phyloP scores from a whole-genome alignment of 2,888 invertebrate genomes.

The Carterocephalus palaemon region DNA sequence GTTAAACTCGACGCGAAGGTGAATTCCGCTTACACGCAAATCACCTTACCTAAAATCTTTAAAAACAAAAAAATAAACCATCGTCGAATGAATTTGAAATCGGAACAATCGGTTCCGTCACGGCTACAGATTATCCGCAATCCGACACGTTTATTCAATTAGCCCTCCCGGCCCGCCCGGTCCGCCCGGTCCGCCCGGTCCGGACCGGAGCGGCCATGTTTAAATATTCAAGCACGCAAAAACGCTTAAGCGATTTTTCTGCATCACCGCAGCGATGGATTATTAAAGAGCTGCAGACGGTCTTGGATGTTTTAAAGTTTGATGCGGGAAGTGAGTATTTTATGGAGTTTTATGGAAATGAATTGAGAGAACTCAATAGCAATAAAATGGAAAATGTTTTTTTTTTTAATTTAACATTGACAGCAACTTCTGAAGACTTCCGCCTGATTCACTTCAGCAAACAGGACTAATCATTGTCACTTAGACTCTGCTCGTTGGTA shows the following conservation, averaged over 20 bases:
- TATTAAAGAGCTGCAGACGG: constrained; percentile 9
- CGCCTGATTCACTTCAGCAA: too few species aligned
- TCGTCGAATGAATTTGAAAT: constrained; percentile 20
- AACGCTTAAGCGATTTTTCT: constrained; percentile 22
- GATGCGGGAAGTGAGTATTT: too few species aligned
- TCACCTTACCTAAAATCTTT: neutral
- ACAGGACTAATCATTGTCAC: too few species aligned
- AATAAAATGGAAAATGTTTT: too few species aligned
- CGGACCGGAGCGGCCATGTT: constrained; percentile 19
- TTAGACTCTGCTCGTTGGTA: too few species aligned
- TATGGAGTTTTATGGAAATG: too few species aligned
- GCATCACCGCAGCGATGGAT: constrained; percentile 17
- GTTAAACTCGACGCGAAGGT: too few species aligned
- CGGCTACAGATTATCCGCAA: constrained; percentile 46
- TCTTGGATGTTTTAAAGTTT: constrained; percentile 14
- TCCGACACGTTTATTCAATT: constrained; percentile 67
- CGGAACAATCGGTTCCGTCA: constrained; percentile 16
- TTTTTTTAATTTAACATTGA: too few species aligned
- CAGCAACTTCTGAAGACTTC: too few species aligned
- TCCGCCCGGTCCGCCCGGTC: constrained; percentile 9
- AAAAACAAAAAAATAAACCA: constrained; percentile 7
- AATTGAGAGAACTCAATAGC: too few species aligned
- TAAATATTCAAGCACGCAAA: constrained; percentile 24
- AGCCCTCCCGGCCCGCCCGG: constrained; percentile 39
- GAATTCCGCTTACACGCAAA: too few species aligned